These are phyloP conservation scores for Phylloscopus trochilus DNA, from an alignment of 2,113 vertebrate species.

Conservation along the genomic window DNA sequence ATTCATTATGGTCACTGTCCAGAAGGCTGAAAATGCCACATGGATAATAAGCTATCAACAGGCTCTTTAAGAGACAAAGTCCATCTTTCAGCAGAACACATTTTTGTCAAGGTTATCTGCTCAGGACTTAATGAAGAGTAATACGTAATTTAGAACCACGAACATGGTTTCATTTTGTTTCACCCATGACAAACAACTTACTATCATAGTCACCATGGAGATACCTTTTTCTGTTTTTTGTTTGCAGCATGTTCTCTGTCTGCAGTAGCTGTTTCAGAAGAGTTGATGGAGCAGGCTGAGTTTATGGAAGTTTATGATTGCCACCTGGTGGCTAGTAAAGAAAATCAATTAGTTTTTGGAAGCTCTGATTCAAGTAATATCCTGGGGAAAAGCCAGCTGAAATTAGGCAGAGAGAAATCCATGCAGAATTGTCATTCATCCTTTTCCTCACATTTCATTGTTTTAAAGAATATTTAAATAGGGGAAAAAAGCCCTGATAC, in stretches of 20 bases:
- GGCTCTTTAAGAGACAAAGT: background rate
- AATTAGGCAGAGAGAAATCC: background rate
- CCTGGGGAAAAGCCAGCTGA: background rate
- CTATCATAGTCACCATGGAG: constrained; percentile 36
- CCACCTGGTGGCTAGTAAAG: constrained; percentile 50
- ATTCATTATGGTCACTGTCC: background rate
- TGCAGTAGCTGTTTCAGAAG: background rate
- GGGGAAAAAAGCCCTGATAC: background rate
- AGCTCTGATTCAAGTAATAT: background rate
- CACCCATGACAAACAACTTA: background rate
- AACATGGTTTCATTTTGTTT: constrained; percentile 4
- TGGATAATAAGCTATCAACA: background rate
- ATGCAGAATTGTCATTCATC: background rate
- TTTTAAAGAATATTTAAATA: background rate
- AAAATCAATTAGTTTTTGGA: background rate
- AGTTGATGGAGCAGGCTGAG: background rate
- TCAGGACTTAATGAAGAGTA: constrained; percentile 13
- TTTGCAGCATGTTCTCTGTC: background rate
- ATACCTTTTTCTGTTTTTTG: background rate
- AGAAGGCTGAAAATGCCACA: background rate
- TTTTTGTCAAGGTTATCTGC: constrained; percentile 1
- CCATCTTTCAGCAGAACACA: background rate
- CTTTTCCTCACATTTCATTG: background rate
- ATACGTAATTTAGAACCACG: background rate
- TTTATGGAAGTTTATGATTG: constrained; percentile 39